Percentiles rank a stretch among this genome's conserved stretches.
Evolutionary conservation across 2,113 vertebrate genomes (phyloP).

Genomic region (Saguinus imperator): DNA sequence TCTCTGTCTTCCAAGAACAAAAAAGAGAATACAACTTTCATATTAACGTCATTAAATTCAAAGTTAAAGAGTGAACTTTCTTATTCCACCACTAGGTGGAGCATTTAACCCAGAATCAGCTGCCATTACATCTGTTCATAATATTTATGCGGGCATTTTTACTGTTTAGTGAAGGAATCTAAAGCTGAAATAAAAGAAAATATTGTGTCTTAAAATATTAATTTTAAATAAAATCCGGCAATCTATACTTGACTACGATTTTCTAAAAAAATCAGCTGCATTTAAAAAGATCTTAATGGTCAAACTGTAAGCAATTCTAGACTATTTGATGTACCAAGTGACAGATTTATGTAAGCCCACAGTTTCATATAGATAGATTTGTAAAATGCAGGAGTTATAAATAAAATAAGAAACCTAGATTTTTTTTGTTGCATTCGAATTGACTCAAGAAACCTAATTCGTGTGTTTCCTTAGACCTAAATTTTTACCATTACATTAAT

Average conservation of each 20-base stretch:
- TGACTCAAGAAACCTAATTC: neutral
- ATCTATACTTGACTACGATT: neutral
- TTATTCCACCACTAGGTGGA: conserved; percentile 53
- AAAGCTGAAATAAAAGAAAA: conserved; percentile 55
- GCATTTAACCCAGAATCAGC: conserved; percentile 39
- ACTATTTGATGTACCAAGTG: neutral
- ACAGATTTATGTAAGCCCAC: conserved; percentile 41
- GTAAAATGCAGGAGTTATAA: neutral
- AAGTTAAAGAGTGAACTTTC: conserved; percentile 24
- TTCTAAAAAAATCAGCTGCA: conserved; percentile 44
- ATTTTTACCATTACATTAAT: neutral
- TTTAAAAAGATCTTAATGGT: conserved; percentile 18
- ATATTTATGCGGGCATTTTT: conserved; percentile 61
- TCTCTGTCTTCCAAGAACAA: neutral
- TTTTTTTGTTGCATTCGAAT: neutral
- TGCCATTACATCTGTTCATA: neutral
- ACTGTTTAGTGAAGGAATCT: conserved; percentile 43
- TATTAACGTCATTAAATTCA: neutral
- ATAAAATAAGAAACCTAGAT: neutral
- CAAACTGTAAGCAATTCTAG: conserved; percentile 17
- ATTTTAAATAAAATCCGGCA: conserved; percentile 57
- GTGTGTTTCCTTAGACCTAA: neutral
- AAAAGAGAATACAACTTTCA: neutral
- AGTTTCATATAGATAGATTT: conserved; percentile 11
- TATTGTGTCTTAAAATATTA: neutral